Conservation (phyloP, 2,888 invertebrate species). For the Teleiodes luculella region DNA sequence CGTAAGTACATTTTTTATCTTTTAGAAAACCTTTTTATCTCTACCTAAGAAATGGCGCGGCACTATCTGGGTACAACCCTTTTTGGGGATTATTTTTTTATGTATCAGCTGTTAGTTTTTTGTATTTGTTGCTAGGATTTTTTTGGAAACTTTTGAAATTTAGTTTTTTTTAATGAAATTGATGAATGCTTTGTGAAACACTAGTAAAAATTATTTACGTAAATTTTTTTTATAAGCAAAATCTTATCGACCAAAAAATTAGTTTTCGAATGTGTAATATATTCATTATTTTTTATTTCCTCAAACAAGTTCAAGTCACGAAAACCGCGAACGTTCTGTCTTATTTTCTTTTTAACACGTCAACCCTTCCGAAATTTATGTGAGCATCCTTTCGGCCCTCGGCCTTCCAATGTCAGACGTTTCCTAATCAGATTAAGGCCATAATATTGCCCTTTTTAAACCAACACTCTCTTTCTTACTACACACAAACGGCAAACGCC, state of each 20-base stretch:
- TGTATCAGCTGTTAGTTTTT: neutral
- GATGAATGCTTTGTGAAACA: no score
- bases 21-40: neutral
- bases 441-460: constrained; percentile 1
- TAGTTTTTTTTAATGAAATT: no score
- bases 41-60: neutral
- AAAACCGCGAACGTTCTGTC: neutral
- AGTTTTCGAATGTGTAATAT: no score
- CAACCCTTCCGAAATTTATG: neutral
- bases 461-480: neutral
- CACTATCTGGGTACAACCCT: constrained; percentile 3
- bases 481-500: neutral
- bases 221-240: no score
- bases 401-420: neutral
- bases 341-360: neutral
- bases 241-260: no score
- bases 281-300: no score
- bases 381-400: neutral
- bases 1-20: neutral
- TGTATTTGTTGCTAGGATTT: no score
- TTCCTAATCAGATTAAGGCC: constrained; percentile 2
- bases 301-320: no score
- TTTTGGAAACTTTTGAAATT: no score
- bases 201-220: neutral
- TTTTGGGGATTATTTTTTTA: neutral